Conservation (phyloP, 2,888 invertebrate genomes). For the Chrysotoxum bicinctum region DNA sequence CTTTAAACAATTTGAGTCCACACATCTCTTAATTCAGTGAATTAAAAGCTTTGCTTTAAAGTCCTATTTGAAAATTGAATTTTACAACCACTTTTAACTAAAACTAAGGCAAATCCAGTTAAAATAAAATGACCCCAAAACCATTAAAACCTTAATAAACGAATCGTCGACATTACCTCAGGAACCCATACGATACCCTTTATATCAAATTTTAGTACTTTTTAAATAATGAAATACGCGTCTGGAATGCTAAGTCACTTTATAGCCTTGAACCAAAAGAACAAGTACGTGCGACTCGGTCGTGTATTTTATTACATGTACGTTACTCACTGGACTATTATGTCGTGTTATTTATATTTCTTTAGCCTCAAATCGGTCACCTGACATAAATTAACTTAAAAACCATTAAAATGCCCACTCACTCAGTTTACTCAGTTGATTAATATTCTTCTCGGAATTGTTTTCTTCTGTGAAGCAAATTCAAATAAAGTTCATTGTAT, state of each 20-base stretch:
- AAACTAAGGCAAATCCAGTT: too few relatives aligned
- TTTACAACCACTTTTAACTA: too few relatives aligned
- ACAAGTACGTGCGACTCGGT: neutral
- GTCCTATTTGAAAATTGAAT: too few relatives aligned
- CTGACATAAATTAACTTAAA: neutral
- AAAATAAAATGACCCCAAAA: too few relatives aligned
- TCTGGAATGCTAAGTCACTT: neutral
- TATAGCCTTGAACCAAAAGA: neutral
- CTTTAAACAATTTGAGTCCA: too few relatives aligned
- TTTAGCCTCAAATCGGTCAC: neutral
- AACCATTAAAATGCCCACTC: conserved; percentile 2
- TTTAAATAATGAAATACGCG: neutral
- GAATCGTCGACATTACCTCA: too few relatives aligned
- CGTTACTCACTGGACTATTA: neutral
- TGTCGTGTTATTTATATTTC: neutral
- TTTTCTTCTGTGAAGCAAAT: neutral
- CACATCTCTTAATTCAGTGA: too few relatives aligned
- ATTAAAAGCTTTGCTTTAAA: too few relatives aligned
- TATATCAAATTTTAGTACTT: too few relatives aligned
- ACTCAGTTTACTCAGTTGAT: neutral
- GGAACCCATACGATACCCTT: too few relatives aligned
- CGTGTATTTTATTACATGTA: neutral
- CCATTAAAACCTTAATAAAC: too few relatives aligned
- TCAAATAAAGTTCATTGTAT: conserved; percentile 12
- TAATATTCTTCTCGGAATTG: conserved; percentile 10